Evolutionary conservation across 2,797 vertebrate species (phyloP).

Genomic region (Choloepus didactylus): DNA sequence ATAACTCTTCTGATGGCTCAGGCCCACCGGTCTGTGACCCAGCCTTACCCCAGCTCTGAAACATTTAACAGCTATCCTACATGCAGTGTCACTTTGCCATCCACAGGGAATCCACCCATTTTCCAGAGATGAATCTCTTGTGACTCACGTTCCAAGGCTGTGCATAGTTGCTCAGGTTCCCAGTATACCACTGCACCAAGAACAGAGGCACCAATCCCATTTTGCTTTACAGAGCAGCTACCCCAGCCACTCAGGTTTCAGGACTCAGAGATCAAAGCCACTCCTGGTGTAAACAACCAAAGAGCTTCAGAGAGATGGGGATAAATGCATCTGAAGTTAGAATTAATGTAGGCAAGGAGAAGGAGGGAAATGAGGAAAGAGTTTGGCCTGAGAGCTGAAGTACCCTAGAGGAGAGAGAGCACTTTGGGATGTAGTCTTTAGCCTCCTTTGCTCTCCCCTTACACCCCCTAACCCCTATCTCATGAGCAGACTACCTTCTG

Average conservation of each 20-base stretch:
- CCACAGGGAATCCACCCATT: background rate
- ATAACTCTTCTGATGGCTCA: background rate
- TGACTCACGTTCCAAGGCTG: background rate
- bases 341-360: slow-evolving; percentile 15
- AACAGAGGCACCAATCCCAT: background rate
- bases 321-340: slow-evolving; percentile 59
- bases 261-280: slow-evolving; percentile 45
- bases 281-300: background rate
- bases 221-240: background rate
- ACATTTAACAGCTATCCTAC: background rate
- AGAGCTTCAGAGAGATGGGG: slow-evolving; percentile 25
- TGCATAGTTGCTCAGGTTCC: background rate
- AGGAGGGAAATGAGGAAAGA: background rate
- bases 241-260: slow-evolving; percentile 6
- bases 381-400: slow-evolving; percentile 19
- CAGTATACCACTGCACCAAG: too few relatives aligned
- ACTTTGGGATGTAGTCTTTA: background rate
- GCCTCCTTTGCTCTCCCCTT: background rate
- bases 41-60: background rate
- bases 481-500: slow-evolving; percentile 13
- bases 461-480: background rate
- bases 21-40: background rate
- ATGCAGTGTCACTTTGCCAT: background rate
- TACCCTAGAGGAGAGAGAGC: background rate
- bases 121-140: background rate